Evolutionary conservation across 2,797 vertebrate genomes (phyloP).

Genomic region (Lithobates sylvaticus): DNA sequence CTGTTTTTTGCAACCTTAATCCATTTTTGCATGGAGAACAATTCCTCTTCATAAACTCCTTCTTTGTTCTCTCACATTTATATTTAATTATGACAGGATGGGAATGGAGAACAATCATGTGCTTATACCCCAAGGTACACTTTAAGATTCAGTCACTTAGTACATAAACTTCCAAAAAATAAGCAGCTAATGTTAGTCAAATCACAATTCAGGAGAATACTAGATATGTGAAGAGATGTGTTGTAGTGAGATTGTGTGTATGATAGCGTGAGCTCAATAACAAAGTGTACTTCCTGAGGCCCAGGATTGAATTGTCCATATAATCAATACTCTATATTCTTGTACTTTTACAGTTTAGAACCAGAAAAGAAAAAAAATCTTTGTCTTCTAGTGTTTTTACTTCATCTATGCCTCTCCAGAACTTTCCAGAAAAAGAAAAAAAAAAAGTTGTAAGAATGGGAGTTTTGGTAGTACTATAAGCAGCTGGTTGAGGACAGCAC

Average conservation of each 20-base stretch:
- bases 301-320: slow-evolving; percentile 67
- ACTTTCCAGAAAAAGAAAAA: slow-evolving; percentile 19
- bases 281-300: slow-evolving; percentile 68
- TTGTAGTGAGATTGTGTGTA: slow-evolving; percentile 67
- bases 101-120: neutral
- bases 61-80: neutral
- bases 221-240: slow-evolving; percentile 57
- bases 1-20: no score
- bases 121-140: neutral
- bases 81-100: no score
- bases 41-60: neutral
- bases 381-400: slow-evolving; percentile 62
- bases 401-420: slow-evolving; percentile 66
- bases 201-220: slow-evolving; percentile 24
- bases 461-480: slow-evolving; percentile 20
- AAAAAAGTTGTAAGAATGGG: slow-evolving; percentile 25
- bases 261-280: slow-evolving; percentile 64
- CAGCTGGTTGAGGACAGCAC: slow-evolving; percentile 52
- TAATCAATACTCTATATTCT: slow-evolving; percentile 67
- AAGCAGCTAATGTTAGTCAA: slow-evolving; percentile 20
- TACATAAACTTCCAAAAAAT: neutral
- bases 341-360: slow-evolving; percentile 69
- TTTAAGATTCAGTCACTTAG: neutral
- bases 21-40: no score
- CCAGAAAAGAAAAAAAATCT: slow-evolving; percentile 59